Conservation (phyloP, 2,113 vertebrate species). For the sheep (Ovis aries) region DNA sequence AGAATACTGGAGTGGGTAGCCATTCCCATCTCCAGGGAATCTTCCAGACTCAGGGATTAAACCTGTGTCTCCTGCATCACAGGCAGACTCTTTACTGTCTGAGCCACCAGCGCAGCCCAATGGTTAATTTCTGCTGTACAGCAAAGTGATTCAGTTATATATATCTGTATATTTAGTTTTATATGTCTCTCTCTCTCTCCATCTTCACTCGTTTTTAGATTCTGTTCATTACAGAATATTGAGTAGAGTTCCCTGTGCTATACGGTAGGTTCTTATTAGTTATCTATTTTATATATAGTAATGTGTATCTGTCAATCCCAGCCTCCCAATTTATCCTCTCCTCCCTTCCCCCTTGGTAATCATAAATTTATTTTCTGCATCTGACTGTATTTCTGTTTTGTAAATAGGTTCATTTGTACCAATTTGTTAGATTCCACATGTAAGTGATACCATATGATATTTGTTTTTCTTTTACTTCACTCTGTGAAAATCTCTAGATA, state of each 20-base stretch:
- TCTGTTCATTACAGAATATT: background rate
- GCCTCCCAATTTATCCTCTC: background rate
- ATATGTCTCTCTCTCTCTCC: background rate
- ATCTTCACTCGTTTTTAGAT: background rate
- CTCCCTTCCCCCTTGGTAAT: background rate
- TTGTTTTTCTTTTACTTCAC: background rate
- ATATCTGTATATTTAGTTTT: background rate
- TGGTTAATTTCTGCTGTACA: background rate
- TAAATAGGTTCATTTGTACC: background rate
- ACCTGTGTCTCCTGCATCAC: background rate
- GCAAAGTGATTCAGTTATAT: background rate
- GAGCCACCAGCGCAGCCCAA: background rate
- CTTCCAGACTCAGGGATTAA: background rate
- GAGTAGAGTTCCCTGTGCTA: background rate
- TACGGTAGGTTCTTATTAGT: background rate
- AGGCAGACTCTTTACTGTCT: background rate
- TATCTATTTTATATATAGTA: background rate
- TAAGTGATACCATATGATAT: background rate
- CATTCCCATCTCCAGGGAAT: background rate
- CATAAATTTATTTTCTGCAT: background rate
- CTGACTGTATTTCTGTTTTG: background rate
- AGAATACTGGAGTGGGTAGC: background rate
- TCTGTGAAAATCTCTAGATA: background rate
- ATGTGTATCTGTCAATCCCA: background rate
- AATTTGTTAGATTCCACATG: background rate